These are phyloP conservation scores for Remorina albescens DNA, from an alignment of 2,797 vertebrate genomes.

Conservation along the genomic window DNA sequence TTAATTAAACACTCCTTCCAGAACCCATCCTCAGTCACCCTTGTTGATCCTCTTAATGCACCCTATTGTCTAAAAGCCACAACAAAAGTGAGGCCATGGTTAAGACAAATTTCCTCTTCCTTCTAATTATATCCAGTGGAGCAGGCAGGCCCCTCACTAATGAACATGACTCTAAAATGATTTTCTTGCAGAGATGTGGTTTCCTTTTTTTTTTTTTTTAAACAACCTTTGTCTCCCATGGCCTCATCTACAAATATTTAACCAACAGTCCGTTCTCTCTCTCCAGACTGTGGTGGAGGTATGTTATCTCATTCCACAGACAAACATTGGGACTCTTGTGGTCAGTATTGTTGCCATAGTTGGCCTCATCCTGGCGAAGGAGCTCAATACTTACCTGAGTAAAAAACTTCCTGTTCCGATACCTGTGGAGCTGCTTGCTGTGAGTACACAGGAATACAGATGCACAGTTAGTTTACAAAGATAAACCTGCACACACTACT, in stretches of 20 bases:
- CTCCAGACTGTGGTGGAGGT: conserved; percentile 89
- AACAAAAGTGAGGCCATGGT: background rate
- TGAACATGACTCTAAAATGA: background rate
- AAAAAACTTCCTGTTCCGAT: conserved; percentile 89
- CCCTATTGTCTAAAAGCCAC: background rate
- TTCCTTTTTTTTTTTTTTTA: background rate
- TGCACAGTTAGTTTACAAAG: background rate
- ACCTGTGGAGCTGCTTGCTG: conserved; percentile 92
- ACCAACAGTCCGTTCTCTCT: background rate
- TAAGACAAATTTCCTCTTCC: background rate
- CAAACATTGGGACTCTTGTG: conserved; percentile 88
- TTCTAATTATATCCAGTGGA: background rate
- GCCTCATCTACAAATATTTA: background rate
- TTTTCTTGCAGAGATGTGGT: background rate
- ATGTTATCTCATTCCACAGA: conserved; percentile 85
- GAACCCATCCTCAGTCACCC: background rate
- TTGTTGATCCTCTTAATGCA: background rate
- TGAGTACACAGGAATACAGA: conserved; percentile 66
- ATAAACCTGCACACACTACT: background rate
- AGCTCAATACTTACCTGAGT: conserved; percentile 86
- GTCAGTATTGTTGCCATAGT: conserved; percentile 88
- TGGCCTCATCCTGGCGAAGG: conserved; percentile 86
- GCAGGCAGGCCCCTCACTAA: background rate
- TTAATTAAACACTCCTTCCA: background rate
- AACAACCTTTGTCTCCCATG: conserved; percentile 22